Base-by-base conservation (phyloP, 1,140 invertebrate genomes). In the Formica exsecta region DNA sequence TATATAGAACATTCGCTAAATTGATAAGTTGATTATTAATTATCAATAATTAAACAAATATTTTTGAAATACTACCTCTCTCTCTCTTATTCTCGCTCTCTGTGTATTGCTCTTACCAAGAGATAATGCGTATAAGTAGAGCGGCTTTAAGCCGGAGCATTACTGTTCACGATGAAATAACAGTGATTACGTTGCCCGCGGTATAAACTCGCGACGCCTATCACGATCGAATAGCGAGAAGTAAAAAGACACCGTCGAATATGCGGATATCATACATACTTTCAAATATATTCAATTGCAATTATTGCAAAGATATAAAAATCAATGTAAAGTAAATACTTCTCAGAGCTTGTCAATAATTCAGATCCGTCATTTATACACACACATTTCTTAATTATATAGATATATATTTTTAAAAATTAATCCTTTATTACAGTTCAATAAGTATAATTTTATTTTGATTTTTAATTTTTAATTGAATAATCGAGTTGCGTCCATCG, bases 151-250 rank as follows among this genome's bases (percentile, higher is more conserved):
- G 92, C 87, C 90, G 90, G 92, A 90, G 92, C 93, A 94, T 94
- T 94, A 94, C 93, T 90, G 92, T 92, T 87, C 91, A 92, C 90
- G 93, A 94, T 92, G 89, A 93, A 94, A 94, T 94, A 94, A 94
- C 93, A 93, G 92, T 93, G 92, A 94, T 94, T 94, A 94, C 89
- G 76, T 22, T 88, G 89, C 86, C 87, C 87, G 89, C 76, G 92
- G 89, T 91, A 87, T 91, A 92, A 89, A 90, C 91, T 87, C 85
- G 86, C 84, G 87, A 74, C 88, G 87, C 88, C 85, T 92, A 92
- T 92, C 92, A 87, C 87, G 91, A 86, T 92, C 57, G 71, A 68
- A 87, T 87, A 85, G 90, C 90, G 90, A 89, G 84, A 92, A 91
- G 36, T 91, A 90, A 90, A 92, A 91, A 92, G 92, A 92, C 88